Evolutionary conservation across 2,888 invertebrate genomes (phyloP).

Genomic region (Melitaea athalia): DNA sequence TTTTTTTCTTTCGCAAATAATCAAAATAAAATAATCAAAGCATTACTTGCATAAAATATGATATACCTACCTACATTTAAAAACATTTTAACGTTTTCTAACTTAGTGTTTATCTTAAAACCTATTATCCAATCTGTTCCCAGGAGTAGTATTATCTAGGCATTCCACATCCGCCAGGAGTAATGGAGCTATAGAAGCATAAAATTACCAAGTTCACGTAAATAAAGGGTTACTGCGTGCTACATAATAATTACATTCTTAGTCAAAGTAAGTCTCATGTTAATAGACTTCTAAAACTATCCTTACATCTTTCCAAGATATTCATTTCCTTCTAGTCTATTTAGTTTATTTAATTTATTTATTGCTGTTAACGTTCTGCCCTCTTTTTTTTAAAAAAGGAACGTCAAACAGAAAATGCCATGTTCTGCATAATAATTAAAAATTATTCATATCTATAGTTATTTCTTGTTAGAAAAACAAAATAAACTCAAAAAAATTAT

Average conservation of each 20-base stretch:
- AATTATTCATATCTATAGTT: too few species aligned
- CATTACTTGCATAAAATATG: background rate
- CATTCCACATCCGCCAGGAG: conserved; percentile 33
- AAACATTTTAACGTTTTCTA: background rate
- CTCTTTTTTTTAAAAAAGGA: too few species aligned
- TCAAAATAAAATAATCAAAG: too few species aligned
- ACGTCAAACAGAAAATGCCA: too few species aligned
- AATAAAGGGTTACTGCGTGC: conserved; percentile 35
- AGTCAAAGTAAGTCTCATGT: background rate
- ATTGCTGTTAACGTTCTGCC: too few species aligned
- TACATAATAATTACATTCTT: conserved; percentile 33
- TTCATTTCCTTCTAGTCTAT: too few species aligned
- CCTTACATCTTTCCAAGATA: background rate
- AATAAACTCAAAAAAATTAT: too few species aligned
- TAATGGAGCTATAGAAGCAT: conserved; percentile 32
- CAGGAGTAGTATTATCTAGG: conserved; percentile 31
- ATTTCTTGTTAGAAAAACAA: too few species aligned
- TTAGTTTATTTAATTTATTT: too few species aligned
- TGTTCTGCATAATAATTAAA: too few species aligned
- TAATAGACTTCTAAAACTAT: background rate
- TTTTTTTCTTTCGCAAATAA: background rate
- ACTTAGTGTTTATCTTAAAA: background rate
- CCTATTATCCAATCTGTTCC: conserved; percentile 21
- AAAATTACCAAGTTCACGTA: conserved; percentile 36
- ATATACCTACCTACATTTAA: background rate